These are phyloP conservation scores for Mesoclemmys tuberculata DNA, from an alignment of 2,113 vertebrate species.

Conservation along the genomic window DNA sequence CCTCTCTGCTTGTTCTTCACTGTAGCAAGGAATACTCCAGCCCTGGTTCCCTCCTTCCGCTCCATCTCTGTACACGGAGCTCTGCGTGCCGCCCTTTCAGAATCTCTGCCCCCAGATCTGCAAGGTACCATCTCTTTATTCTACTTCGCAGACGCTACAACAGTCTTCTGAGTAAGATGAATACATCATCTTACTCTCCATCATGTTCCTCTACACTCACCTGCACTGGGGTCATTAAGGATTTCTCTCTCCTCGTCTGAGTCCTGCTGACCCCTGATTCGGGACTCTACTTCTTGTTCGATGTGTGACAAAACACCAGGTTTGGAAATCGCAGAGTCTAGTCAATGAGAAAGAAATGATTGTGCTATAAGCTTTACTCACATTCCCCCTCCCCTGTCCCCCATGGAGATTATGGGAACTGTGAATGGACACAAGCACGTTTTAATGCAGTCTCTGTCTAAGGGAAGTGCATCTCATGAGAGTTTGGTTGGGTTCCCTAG, in stretches of 20 bases:
- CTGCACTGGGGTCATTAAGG: constrained; percentile 75
- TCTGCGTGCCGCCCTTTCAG: neutral
- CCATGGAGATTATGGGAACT: accelerated
- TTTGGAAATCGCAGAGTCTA: constrained; percentile 85
- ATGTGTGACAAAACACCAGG: constrained; percentile 81
- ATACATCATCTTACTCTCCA: accelerated
- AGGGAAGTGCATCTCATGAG: neutral
- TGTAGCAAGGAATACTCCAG: neutral
- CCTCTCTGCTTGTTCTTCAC: neutral
- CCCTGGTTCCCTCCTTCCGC: neutral
- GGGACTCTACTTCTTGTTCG: constrained; percentile 71
- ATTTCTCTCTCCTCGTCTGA: constrained; percentile 77
- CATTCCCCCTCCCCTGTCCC: accelerated
- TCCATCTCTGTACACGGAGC: neutral
- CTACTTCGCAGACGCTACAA: neutral
- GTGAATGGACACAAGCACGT: accelerated
- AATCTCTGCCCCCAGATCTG: neutral
- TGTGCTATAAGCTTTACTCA: accelerated
- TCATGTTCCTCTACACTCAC: constrained; percentile 45
- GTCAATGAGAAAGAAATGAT: constrained; percentile 28
- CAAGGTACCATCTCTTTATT: neutral
- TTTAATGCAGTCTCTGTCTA: neutral
- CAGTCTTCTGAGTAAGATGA: neutral
- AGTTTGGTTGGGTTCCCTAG: accelerated
- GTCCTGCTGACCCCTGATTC: constrained; percentile 73